Conservation (phyloP, 2,113 vertebrate genomes). For the Puffinus mauretanicus region DNA sequence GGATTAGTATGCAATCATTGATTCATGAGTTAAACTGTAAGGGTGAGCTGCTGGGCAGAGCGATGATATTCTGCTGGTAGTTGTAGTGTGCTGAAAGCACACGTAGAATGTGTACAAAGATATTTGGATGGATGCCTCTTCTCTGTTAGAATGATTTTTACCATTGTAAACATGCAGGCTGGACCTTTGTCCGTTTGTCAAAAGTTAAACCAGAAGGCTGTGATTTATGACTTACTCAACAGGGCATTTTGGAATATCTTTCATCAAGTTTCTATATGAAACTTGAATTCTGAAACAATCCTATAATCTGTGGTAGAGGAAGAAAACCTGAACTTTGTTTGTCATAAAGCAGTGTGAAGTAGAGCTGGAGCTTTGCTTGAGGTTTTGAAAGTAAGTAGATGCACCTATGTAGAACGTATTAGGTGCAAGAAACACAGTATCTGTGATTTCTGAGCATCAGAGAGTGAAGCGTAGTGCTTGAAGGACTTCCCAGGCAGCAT, state of each 20-base stretch:
- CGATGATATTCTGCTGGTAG: background rate
- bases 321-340: background rate
- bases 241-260: background rate
- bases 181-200: background rate
- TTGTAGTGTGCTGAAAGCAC: background rate
- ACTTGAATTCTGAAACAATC: background rate
- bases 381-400: background rate
- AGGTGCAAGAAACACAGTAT: background rate
- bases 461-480: background rate
- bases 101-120: background rate
- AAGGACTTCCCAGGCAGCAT: background rate
- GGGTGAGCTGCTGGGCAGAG: background rate
- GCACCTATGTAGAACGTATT: background rate
- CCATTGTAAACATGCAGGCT: background rate
- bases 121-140: background rate
- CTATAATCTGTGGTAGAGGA: background rate
- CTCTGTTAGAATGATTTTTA: background rate
- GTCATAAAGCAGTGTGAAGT: background rate
- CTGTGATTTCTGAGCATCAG: background rate
- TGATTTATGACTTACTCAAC: background rate
- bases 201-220: background rate
- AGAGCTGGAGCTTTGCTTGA: background rate
- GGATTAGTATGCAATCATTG: background rate
- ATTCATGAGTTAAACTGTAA: background rate
- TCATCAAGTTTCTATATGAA: background rate